Evolutionary conservation across 23 tunicate genomes (phyloP).

Genomic region (Trididemnum miniatum): DNA sequence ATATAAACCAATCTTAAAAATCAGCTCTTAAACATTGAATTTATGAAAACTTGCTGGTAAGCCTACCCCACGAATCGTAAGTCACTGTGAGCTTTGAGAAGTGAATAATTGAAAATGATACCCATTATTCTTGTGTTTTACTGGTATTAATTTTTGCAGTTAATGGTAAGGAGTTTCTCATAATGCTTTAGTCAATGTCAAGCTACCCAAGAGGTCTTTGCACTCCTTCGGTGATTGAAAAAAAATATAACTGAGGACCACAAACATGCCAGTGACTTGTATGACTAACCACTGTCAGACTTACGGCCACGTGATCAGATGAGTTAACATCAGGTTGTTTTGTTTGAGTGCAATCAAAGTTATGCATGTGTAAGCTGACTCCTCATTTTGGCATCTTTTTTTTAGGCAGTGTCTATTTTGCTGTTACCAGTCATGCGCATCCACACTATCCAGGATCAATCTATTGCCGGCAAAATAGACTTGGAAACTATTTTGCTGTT

Average conservation of each 20-base stretch:
- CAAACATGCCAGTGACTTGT: neutral
- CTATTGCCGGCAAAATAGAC: too few relatives aligned
- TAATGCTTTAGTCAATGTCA: neutral
- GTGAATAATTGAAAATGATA: too few relatives aligned
- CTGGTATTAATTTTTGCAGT: too few relatives aligned
- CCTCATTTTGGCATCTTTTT: neutral
- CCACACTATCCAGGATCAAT: too few relatives aligned
- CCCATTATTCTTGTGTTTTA: too few relatives aligned
- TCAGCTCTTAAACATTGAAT: neutral
- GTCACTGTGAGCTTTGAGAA: too few relatives aligned
- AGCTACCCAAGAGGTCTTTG: neutral
- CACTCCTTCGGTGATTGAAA: neutral
- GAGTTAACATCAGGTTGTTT: neutral
- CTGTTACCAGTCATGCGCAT: too few relatives aligned
- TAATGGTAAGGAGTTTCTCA: too few relatives aligned
- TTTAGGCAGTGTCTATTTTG: too few relatives aligned
- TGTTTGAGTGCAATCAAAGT: neutral
- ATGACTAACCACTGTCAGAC: neutral
- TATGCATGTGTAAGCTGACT: neutral
- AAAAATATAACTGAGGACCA: neutral
- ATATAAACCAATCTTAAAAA: too few relatives aligned
- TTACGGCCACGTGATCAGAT: neutral
- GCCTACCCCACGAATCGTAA: neutral
- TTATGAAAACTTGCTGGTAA: neutral
- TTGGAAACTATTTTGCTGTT: too few relatives aligned